Evolutionary conservation across 2,113 vertebrate genomes (phyloP).

Genomic region (Sander vitreus): DNA sequence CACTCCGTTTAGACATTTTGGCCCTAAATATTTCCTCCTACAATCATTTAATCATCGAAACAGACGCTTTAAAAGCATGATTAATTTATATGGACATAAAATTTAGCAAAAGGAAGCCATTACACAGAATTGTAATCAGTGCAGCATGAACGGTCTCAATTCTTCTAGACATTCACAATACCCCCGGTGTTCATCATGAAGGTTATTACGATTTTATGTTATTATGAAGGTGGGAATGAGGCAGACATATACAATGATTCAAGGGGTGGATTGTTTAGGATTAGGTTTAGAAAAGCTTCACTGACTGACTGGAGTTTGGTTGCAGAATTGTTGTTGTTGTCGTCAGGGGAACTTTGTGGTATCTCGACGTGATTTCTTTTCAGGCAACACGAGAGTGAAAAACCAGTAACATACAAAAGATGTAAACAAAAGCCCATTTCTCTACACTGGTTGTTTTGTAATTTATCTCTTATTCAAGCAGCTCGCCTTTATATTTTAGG

Average conservation of each 20-base stretch:
- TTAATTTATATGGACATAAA: background rate
- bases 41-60: constrained; percentile 11
- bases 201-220: background rate
- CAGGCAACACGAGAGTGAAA: background rate
- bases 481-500: too few species aligned
- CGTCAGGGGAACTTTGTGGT: background rate
- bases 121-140: background rate
- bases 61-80: constrained; percentile 11
- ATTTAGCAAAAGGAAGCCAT: background rate
- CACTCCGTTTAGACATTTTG: constrained; percentile 2
- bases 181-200: background rate
- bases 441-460: background rate
- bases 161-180: background rate
- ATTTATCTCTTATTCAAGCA: background rate
- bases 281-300: background rate
- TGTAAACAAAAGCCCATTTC: background rate
- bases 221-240: background rate
- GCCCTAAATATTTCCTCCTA: constrained; percentile 14
- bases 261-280: background rate
- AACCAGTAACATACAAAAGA: background rate
- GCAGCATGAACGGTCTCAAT: background rate
- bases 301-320: background rate
- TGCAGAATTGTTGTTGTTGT: background rate
- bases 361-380: background rate
- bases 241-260: background rate